phyloP scores from a whole-genome alignment of 2,113 vertebrate genomes.

The Macroglossus sobrinus region DNA sequence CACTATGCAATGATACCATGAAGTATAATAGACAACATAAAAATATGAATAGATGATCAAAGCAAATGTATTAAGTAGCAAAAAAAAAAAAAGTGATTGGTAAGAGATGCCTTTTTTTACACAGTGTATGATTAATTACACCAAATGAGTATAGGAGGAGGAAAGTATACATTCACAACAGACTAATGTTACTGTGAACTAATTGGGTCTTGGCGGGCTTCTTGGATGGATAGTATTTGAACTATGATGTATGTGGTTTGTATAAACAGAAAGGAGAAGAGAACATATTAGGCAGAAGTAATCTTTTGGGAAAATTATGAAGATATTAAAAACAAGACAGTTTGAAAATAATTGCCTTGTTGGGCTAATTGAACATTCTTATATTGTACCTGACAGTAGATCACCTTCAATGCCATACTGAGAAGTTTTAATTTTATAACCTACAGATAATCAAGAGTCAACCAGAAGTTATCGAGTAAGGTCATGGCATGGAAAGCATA shows the following conservation, averaged over 20 bases:
- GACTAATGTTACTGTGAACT: not conserved
- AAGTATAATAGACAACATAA: not conserved
- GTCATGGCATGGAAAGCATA: not conserved
- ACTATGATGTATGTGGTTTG: not conserved
- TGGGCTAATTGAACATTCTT: not conserved
- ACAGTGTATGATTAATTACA: not conserved
- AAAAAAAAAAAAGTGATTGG: not conserved
- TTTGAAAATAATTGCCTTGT: not conserved
- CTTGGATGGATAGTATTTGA: not conserved
- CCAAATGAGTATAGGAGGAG: not conserved
- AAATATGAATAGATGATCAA: not conserved
- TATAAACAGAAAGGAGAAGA: not conserved
- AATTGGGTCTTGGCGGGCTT: not conserved
- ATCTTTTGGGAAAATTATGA: not conserved
- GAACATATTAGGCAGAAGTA: not conserved
- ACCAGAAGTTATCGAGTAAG: not conserved
- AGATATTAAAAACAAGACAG: not conserved
- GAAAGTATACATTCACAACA: not conserved
- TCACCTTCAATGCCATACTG: not conserved
- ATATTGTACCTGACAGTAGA: not conserved
- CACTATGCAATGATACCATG: not conserved
- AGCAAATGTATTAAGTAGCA: not conserved
- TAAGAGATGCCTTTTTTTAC: not conserved
- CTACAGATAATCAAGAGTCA: not conserved
- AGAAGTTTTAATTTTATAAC: not conserved